Evolutionary conservation across 1,140 invertebrate species (phyloP).

Genomic region (Megalonaias nervosa): DNA sequence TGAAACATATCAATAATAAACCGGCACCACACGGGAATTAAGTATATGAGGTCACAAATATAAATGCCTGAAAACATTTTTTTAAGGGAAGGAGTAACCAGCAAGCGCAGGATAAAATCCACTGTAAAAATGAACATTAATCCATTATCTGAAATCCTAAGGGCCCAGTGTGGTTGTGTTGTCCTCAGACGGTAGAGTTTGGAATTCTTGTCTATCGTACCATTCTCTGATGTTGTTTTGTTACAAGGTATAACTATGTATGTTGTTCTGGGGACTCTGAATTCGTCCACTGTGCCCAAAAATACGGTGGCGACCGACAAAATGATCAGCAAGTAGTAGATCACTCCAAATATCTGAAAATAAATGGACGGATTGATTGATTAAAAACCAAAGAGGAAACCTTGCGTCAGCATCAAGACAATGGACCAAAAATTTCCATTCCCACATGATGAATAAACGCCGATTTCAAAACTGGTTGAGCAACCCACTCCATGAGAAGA

Average conservation of each 20-base stretch:
- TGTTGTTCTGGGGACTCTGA: slow-evolving; percentile 20
- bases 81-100: slow-evolving; percentile 18
- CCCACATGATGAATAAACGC: too few relatives aligned
- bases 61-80: slow-evolving; percentile 21
- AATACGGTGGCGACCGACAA: slow-evolving; percentile 26
- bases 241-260: slow-evolving; percentile 1
- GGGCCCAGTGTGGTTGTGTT: slow-evolving; percentile 15
- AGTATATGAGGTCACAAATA: slow-evolving; percentile 24
- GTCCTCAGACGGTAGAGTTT: slow-evolving; percentile 18
- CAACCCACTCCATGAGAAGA: too few relatives aligned
- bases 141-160: slow-evolving; percentile 37
- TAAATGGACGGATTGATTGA: not conserved
- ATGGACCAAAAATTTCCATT: too few relatives aligned
- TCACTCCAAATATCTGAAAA: slow-evolving; percentile 26
- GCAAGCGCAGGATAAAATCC: slow-evolving; percentile 67
- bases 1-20: slow-evolving; percentile 13
- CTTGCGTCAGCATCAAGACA: too few relatives aligned
- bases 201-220: not conserved
- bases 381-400: too few relatives aligned
- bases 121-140: slow-evolving; percentile 71
- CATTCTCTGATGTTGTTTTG: not conserved
- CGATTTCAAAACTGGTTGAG: too few relatives aligned
- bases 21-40: slow-evolving; percentile 24
- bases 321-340: slow-evolving; percentile 30
- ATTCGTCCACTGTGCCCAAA: slow-evolving; percentile 8